Evolutionary conservation across 1,140 invertebrate genomes (phyloP).

Genomic region (Nephotettix cincticeps): DNA sequence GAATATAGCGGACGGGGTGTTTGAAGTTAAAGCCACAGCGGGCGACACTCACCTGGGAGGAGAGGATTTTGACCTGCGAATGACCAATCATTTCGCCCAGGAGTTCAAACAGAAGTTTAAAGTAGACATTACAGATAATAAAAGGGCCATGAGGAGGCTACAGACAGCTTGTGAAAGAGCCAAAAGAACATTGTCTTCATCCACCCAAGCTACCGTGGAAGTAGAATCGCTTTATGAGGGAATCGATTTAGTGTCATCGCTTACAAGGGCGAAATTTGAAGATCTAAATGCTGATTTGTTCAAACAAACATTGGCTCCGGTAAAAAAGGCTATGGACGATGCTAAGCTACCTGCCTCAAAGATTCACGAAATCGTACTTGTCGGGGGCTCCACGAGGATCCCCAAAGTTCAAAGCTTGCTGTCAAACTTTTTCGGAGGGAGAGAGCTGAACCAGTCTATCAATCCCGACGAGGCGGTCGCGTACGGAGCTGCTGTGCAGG

Average conservation of each 20-base stretch:
- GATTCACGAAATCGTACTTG: conserved; percentile 95
- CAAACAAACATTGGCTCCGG: conserved; percentile 88
- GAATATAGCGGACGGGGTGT: conserved; percentile 93
- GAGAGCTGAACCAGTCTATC: conserved; percentile 96
- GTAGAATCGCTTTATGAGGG: conserved; percentile 95
- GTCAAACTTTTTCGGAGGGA: conserved; percentile 96
- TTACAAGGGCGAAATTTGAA: conserved; percentile 93
- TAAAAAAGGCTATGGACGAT: conserved; percentile 91
- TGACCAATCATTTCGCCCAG: conserved; percentile 95
- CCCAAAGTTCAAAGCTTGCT: conserved; percentile 96
- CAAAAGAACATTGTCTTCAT: conserved; percentile 93
- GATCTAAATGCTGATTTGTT: conserved; percentile 93
- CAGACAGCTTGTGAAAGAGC: conserved; percentile 94
- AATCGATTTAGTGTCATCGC: conserved; percentile 94
- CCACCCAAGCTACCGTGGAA: conserved; percentile 91
- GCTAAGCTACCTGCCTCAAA: conserved; percentile 91
- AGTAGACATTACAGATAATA: conserved; percentile 88
- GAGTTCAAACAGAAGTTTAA: conserved; percentile 98
- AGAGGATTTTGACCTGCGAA: conserved; percentile 95
- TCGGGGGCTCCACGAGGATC: conserved; percentile 98
- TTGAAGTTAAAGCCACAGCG: conserved; percentile 95
- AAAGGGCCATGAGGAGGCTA: conserved; percentile 86
- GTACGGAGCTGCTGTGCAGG: conserved; percentile 86
- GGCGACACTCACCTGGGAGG: conserved; percentile 98
- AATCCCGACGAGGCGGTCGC: conserved; percentile 95